These are phyloP conservation scores for Chaetura pelagica DNA, from an alignment of 2,113 vertebrate genomes.

Conservation along the genomic window DNA sequence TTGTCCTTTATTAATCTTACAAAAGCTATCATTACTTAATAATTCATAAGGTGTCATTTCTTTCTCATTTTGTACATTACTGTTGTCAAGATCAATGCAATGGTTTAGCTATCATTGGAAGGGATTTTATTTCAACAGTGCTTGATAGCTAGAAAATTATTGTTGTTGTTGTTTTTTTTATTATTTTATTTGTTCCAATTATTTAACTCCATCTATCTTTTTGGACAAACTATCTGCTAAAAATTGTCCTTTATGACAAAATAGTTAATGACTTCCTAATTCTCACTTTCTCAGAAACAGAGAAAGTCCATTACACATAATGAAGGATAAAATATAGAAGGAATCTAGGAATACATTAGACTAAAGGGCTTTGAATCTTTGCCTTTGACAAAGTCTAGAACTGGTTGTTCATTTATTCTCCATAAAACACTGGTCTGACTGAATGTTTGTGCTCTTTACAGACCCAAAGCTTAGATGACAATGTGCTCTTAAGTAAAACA, in stretches of 20 bases:
- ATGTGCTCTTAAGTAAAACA: constrained; percentile 7
- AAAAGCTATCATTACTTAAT: not conserved
- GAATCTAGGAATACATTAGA: constrained; percentile 4
- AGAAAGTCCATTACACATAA: constrained; percentile 36
- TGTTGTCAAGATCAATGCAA: not conserved
- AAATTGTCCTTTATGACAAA: constrained; percentile 6
- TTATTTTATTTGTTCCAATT: not conserved
- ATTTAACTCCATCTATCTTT: not conserved
- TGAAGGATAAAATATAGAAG: constrained; percentile 25
- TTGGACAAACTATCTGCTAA: constrained; percentile 23
- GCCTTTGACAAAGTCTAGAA: constrained; percentile 25
- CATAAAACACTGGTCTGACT: constrained; percentile 3
- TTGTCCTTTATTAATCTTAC: not conserved
- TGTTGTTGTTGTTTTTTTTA: not conserved
- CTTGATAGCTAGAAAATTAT: not conserved
- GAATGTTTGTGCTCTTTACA: constrained; percentile 27
- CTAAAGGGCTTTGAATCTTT: constrained; percentile 50
- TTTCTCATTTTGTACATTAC: not conserved
- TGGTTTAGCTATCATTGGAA: not conserved
- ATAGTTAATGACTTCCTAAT: constrained; percentile 31
- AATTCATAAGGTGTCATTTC: not conserved
- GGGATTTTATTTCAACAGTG: not conserved
- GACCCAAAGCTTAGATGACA: constrained; percentile 45
- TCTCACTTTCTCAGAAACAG: constrained; percentile 30
- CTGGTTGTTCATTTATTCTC: constrained; percentile 40